phyloP scores from a whole-genome alignment of 1,140 invertebrate genomes.

The Potamilus streckersoni region DNA sequence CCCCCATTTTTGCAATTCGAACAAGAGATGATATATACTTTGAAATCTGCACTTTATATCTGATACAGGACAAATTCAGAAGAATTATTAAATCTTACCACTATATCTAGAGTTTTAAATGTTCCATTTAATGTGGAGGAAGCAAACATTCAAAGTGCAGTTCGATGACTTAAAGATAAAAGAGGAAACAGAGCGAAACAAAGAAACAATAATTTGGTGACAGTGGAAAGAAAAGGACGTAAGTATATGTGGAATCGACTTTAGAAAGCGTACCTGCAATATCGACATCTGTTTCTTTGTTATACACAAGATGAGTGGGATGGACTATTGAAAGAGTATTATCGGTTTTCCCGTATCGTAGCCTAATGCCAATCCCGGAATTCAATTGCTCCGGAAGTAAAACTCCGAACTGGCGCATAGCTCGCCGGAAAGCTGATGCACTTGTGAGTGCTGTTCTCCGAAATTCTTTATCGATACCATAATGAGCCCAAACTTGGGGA shows the following conservation, averaged over 20 bases:
- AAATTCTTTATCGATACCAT: conserved; percentile 32
- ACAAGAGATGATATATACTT: too few species aligned
- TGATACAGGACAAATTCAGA: too few species aligned
- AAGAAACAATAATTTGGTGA: too few species aligned
- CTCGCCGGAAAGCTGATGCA: conserved; percentile 15
- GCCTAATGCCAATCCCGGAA: conserved; percentile 44
- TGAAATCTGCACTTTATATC: too few species aligned
- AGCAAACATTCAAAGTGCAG: too few species aligned
- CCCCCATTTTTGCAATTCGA: too few species aligned
- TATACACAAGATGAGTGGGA: conserved; percentile 45
- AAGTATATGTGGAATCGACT: neutral
- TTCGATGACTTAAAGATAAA: too few species aligned
- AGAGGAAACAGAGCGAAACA: too few species aligned
- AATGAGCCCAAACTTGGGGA: conserved; percentile 53
- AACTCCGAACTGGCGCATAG: conserved; percentile 53
- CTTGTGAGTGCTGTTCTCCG: neutral
- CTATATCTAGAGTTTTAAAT: too few species aligned
- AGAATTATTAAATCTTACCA: too few species aligned
- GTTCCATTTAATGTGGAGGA: too few species aligned
- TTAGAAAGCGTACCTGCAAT: conserved; percentile 37
- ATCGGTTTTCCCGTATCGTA: conserved; percentile 20
- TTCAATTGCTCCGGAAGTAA: conserved; percentile 39
- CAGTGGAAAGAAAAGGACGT: neutral
- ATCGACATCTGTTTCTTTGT: conserved; percentile 26
- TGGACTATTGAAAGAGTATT: conserved; percentile 24